phyloP scores from a whole-genome alignment of 2,888 invertebrate genomes.

The Leptopilina syphax region DNA sequence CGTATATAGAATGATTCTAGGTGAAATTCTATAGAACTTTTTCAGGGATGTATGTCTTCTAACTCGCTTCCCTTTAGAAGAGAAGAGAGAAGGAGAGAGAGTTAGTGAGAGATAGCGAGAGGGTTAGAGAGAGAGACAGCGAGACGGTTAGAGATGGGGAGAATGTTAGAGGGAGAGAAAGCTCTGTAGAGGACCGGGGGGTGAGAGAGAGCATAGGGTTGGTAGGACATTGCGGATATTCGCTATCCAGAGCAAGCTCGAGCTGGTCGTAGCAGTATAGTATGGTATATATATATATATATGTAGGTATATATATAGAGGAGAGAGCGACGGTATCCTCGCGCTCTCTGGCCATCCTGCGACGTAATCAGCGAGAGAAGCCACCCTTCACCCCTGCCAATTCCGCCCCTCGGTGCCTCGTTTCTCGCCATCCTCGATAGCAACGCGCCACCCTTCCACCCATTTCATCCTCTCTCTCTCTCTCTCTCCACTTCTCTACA shows the following conservation, averaged over 20 bases:
- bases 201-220: slow-evolving; percentile 31
- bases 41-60: too few species aligned
- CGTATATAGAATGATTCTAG: too few species aligned
- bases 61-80: too few species aligned
- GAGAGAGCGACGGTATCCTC: slow-evolving; percentile 67
- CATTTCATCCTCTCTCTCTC: slow-evolving; percentile 39
- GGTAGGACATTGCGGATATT: slow-evolving; percentile 76
- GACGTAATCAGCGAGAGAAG: slow-evolving; percentile 77
- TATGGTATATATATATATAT: background rate
- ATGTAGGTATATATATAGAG: slow-evolving; percentile 15
- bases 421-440: slow-evolving; percentile 50
- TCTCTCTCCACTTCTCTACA: slow-evolving; percentile 35
- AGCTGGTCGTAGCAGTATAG: slow-evolving; percentile 62
- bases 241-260: slow-evolving; percentile 69
- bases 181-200: background rate
- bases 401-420: slow-evolving; percentile 55
- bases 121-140: slow-evolving; percentile 35
- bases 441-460: slow-evolving; percentile 41
- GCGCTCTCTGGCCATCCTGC: slow-evolving; percentile 73
- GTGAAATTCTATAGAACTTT: too few species aligned
- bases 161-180: background rate
- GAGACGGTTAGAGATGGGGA: slow-evolving; percentile 34
- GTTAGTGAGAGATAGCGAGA: slow-evolving; percentile 42
- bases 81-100: too few species aligned
- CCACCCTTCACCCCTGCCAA: slow-evolving; percentile 66